These are phyloP conservation scores for Paratilapia polleni DNA, from an alignment of 2,113 vertebrate species.

Conservation along the genomic window DNA sequence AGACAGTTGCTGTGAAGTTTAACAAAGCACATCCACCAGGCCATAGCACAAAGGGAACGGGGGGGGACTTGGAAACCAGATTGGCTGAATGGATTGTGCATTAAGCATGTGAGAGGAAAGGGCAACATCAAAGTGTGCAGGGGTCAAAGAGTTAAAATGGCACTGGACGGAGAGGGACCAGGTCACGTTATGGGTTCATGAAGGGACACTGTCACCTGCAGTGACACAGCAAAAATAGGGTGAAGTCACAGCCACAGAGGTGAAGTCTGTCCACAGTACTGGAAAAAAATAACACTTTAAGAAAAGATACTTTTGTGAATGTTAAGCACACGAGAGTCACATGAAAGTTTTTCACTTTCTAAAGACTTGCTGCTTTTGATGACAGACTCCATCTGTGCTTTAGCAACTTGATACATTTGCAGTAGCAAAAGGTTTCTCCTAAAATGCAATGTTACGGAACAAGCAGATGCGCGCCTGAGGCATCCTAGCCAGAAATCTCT, in stretches of 20 bases:
- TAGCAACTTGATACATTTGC: constrained; percentile 7
- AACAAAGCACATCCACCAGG: not conserved
- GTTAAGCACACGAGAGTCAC: constrained; percentile 2
- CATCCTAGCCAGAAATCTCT: not conserved
- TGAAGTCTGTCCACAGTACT: not conserved
- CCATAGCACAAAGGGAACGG: not conserved
- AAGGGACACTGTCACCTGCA: constrained; percentile 14
- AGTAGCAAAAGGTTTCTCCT: constrained; percentile 13
- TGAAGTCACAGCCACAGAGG: constrained; percentile 2
- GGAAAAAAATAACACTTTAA: not conserved
- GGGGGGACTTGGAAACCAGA: not conserved
- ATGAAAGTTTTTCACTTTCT: not conserved
- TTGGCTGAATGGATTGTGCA: not conserved
- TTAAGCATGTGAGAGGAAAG: constrained; percentile 36
- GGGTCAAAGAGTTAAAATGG: constrained; percentile 57
- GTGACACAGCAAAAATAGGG: constrained; percentile 17
- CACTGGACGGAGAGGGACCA: constrained; percentile 31
- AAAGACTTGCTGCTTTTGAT: constrained; percentile 22
- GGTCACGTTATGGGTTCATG: constrained; percentile 36
- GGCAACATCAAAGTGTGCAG: constrained; percentile 64
- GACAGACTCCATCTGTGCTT: constrained; percentile 24
- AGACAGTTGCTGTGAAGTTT: not conserved
- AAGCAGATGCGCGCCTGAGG: constrained; percentile 12
- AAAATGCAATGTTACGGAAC: constrained; percentile 17
- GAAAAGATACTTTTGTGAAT: constrained; percentile 8